Evolutionary conservation across 2,888 invertebrate genomes (phyloP), one percentile per base, ranked within the genome.

Genomic region (Eristalis arbustorum): DNA sequence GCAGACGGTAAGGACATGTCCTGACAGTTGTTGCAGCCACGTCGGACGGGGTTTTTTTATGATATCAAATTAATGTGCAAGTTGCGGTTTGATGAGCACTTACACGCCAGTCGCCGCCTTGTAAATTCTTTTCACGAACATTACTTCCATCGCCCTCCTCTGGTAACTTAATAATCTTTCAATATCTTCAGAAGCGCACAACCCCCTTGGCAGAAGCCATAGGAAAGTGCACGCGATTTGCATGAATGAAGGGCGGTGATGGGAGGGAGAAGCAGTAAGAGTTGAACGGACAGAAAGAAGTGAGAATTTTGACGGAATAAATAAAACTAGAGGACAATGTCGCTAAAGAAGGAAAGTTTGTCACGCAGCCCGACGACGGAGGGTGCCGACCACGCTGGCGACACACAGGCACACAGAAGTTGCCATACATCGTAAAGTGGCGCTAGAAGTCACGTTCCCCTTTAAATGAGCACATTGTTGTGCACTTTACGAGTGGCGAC

Each of bases 131-230:
- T 37, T 5, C 18, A 49, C 62, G 13, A 57, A 68, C 49, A 59
- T 22, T 67, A 13, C 11, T 11, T 8, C 23, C 28, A 28, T 49
- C 34, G 61, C 62, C 68, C 34, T 56, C 62, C 73, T 62, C 66
- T 22, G 80, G 84, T 80, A 84, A 84, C 73, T 84, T 69, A 80
- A 84, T 80, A 80, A 76, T 72, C 75, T 80, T 84, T 80, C 67
- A 72, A 76, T 84, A 76, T 72, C 68, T 72, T 67, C 42, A 40
- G 42, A 23, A 31, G 5, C 71, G 25, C 25, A 25, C n/a, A 25
- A 59, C 31, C 57, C 64, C 42, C 57, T 13, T 49, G 73, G 68
- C 59, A 63, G 59, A 49, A 76, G 76, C 84, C 84, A 80, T 84
- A 84, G 76, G 72, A 84, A 68, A 31, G 63, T 28, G 13, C 37